Base-by-base conservation (phyloP, 2,113 vertebrate species). In the Columbina picui region DNA sequence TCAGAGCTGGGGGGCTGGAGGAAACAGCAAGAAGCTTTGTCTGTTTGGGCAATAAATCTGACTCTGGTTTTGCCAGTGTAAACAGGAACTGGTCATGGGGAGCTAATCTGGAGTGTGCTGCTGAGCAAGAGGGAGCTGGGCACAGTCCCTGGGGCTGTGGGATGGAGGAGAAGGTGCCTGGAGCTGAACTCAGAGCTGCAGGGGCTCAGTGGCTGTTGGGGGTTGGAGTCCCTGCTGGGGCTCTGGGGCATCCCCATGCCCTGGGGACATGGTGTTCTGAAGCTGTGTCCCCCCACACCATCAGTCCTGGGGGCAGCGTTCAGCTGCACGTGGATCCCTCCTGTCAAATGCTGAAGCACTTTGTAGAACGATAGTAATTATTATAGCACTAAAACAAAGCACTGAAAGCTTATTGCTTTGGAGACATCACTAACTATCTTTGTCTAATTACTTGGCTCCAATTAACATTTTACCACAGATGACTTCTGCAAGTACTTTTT, bases 381-480 rank as follows among this genome's bases (percentile, higher is more conserved):
- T 94, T 86, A 81, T 50, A 94, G 79, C 94, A 86, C 69, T 95
- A 95, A 97, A 87, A 90, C 94, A 81, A 93, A 93, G 86, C 93
- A 83, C 92, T 65, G 50, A 92, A 75, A 93, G 92, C 90, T 94
- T 80, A 84, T 80, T 94, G 93, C 93, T 96, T 91, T 64, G 90
- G 92, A 96, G 93, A 93, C 92, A 95, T 97, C 96, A 91, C 88
- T 96, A 87, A 94, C 68, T 59, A 84, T 97, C 96, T 96, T 94
- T 94, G 92, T 91, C 95, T 97, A 93, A 96, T 97, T 97, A 97
- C 94, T 97, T 95, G 94, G 88, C 87, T 83, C 91, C 96, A 95
- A 96, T 97, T 96, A 98, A 96, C 87, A 82, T 77, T 67, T 87
- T 84, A 94, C 93, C 94, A 39, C 84, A 88, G 91, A 93, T 32